Conservation (phyloP, 2,113 vertebrate species). For the Eulemur macaco region DNA sequence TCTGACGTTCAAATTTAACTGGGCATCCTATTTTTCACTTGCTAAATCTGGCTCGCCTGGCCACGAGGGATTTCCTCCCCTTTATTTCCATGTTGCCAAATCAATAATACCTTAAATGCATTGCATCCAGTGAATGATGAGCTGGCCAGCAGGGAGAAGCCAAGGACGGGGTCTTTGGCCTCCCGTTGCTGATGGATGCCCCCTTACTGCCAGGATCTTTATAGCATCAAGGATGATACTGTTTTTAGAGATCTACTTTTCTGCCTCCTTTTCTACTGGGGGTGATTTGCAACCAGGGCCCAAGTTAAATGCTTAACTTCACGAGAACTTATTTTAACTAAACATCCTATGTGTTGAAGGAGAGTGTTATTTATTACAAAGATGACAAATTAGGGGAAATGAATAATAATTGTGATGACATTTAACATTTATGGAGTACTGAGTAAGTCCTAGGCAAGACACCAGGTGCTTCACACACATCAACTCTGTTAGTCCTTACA, state of each 20-base stretch:
- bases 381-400: not conserved
- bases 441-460: not conserved
- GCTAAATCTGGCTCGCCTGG: not conserved
- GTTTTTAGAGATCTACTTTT: not conserved
- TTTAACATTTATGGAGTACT: not conserved
- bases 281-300: not conserved
- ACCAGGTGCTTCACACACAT: not conserved
- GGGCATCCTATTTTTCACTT: not conserved
- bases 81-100: not conserved
- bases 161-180: not conserved
- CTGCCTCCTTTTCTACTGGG: not conserved
- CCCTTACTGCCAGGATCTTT: not conserved
- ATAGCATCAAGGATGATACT: not conserved
- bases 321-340: not conserved
- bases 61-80: not conserved
- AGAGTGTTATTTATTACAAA: not conserved
- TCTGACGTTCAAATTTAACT: slow-evolving; percentile 9
- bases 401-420: not conserved
- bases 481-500: not conserved
- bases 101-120: not conserved
- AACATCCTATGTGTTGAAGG: not conserved
- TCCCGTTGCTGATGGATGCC: not conserved
- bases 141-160: not conserved
- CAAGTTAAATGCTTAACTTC: not conserved
- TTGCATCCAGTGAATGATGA: not conserved